Base-by-base conservation (phyloP, 2,888 invertebrate genomes). In the Euzophera pinguis region DNA sequence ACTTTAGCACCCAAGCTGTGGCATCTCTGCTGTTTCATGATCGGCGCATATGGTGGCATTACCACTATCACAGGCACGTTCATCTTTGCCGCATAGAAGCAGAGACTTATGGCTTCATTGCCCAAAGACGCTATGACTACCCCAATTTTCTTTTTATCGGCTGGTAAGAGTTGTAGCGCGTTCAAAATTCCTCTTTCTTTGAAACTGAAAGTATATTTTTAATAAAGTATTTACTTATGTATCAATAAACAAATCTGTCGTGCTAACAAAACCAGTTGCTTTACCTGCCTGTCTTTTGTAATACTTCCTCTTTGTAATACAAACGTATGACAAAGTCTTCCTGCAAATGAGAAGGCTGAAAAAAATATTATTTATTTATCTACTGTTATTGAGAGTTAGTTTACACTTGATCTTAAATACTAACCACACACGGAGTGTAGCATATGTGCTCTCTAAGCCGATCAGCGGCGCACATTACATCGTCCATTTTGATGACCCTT, bases 101-200 rank as follows among this genome's bases (percentile, higher is more conserved):
- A 91, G 35, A 95, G 73, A 0, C 93, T 93, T 37, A 92, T 77
- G 0, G 94, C 95, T 68, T 94, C 94, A 71, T 95, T 95, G 0
- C 95, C 95, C 9, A 93, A 89, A 5, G 94, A 94, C 0, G 94
- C 94, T 9, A 94, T 90, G 29, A 94, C 92, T 0, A 95, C 92
- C 3, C 95, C 95, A 5, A 79, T 75, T 61, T 86, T 85, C 69
- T 91, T 92, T 71, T 93, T 91, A 50, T 93, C 92, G 57, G 80
- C 60, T 1, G 90, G 71, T 47, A 95, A 73, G 75, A 90, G 89
- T 63, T 92, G 76, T 27, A 95, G 78, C 1, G 91, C 91, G 69
- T 93, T 93, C 37, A 93, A 71, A 0, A 93, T 93, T 14, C 95
- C 95, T 64, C 95, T 83, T 73, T 95, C 95, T 78, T 95, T 95